Percentiles rank a stretch among this genome's conserved stretches.
phyloP scores from a whole-genome alignment of 2,888 invertebrate species.

The Hypsopygia costalis region DNA sequence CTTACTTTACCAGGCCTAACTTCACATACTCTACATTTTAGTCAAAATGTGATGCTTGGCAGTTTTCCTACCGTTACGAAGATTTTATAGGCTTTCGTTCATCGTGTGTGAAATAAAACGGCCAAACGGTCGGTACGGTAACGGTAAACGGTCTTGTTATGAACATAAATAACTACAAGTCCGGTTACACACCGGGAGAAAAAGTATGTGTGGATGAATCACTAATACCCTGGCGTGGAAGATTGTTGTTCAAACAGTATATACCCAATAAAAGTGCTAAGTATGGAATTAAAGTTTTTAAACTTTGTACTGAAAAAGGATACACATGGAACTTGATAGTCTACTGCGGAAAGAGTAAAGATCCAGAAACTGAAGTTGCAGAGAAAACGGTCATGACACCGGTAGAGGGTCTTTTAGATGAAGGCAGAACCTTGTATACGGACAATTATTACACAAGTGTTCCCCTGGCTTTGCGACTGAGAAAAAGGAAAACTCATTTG shows the following conservation, averaged over 20 bases:
- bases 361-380: constrained; percentile 13
- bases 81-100: too few relatives aligned
- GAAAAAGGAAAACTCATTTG: constrained; percentile 12
- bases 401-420: constrained; percentile 5
- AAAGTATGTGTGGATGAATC: constrained; percentile 14
- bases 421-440: constrained; percentile 17
- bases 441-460: constrained; percentile 22
- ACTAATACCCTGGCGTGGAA: constrained; percentile 28
- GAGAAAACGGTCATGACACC: constrained; percentile 1
- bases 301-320: constrained; percentile 12
- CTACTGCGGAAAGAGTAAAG: constrained; percentile 15
- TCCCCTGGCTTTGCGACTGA: constrained; percentile 1
- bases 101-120: too few relatives aligned
- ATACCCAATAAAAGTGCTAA: constrained; percentile 30
- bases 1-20: too few relatives aligned
- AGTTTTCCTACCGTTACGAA: too few relatives aligned
- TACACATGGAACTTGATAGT: too few relatives aligned
- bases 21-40: too few relatives aligned
- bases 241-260: constrained; percentile 33
- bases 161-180: constrained; percentile 17
- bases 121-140: too few relatives aligned
- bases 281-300: constrained; percentile 20
- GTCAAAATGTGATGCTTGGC: too few relatives aligned
- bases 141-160: too few relatives aligned
- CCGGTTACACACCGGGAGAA: constrained; percentile 15